phyloP scores from a whole-genome alignment of 2,113 vertebrate species.

The Pogonocichla stellata region DNA sequence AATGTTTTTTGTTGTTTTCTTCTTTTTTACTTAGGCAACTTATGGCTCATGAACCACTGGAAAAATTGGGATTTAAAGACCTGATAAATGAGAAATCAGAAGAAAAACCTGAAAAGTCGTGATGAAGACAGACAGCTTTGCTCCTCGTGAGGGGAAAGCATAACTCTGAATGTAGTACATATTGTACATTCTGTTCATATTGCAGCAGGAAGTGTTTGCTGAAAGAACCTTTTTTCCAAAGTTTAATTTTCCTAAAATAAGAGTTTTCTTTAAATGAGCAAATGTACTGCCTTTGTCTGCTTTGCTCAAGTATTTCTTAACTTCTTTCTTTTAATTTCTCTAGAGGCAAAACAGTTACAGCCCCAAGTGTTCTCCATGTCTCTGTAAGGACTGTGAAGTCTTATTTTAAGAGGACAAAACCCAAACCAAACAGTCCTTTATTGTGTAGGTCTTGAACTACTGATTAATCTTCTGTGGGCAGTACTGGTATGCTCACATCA shows the following conservation, averaged over 20 bases:
- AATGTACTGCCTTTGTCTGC: neutral
- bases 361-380: neutral
- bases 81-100: slow-evolving; percentile 70
- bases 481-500: neutral
- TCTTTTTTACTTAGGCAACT: slow-evolving; percentile 80
- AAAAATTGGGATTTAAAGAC: slow-evolving; percentile 91
- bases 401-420: neutral
- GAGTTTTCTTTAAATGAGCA: neutral
- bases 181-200: neutral
- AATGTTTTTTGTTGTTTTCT: neutral
- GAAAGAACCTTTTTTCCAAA: neutral
- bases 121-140: neutral
- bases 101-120: slow-evolving; percentile 44
- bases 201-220: neutral
- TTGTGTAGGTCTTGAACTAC: neutral
- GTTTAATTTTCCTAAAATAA: neutral
- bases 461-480: neutral
- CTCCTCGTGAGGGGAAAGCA: neutral
- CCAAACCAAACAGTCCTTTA: neutral
- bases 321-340: neutral
- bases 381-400: neutral
- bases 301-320: neutral
- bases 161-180: neutral
- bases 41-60: slow-evolving; percentile 90
- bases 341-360: neutral